Evolutionary conservation across 2,797 vertebrate species (phyloP), one percentile per base, ranked within the genome.

Genomic region (Xiphorhynchus erythropygius): DNA sequence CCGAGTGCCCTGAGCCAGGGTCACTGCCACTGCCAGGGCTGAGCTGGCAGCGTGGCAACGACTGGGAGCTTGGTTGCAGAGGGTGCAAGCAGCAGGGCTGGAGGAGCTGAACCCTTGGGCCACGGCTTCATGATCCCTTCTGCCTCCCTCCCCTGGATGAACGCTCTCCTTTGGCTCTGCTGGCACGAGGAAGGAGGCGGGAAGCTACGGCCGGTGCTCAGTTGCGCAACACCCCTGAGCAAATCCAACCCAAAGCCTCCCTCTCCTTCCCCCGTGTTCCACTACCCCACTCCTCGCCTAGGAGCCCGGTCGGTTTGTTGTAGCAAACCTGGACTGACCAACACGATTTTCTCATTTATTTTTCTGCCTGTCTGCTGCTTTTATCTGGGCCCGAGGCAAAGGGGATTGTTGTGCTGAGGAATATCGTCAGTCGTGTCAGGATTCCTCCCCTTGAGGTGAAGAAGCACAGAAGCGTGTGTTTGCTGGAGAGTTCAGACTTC

Each of bases 1-100:
- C 62, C 0, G 0, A 4, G 55, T 23, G 9, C 33, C 50, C 55
- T 4, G 42, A 60, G 42, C 52, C 21, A 77, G 64, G 80, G 86
- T 85, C 62, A 30, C n/a, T 28, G 65, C 60, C 27, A 10, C 22
- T 1, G 27, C 37, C 62, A 11, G 64, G 32, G 49, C 16, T 14
- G 44, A 27, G 16, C 33, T 57, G n/a, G 22, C n/a, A 33, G n/a
- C 4, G 22, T 0, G 2, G 30, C 1, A 0, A 23, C 0, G 0
- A 3, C 33, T 19, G 4, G 0, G 49, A 56, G 50, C 55, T 52
- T 7, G 10, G 37, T 68, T 24, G 47, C 52, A 5, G 47, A 1
- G 9, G 10, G 50, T 16, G 37, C 30, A 41, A 41, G 50, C 33
- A 22, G 84, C n/a, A n/a, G 89, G 44, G 84, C 39, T 78, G 75